Conservation (phyloP, 2,797 vertebrate species). For the Phylloscopus collybita region DNA sequence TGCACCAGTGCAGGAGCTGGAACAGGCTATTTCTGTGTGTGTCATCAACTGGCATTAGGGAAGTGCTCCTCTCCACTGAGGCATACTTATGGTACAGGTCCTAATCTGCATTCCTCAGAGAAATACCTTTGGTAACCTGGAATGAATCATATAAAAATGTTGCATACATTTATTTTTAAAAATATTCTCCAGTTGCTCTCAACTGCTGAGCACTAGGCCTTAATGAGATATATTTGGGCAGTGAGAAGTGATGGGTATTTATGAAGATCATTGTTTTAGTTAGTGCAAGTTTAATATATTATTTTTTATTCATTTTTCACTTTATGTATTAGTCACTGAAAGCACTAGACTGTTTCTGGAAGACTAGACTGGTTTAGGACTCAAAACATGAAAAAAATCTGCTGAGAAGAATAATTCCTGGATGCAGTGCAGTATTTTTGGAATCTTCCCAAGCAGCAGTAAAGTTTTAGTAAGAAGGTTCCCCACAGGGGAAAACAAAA, state of each 20-base stretch:
- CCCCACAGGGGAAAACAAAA: constrained; percentile 26
- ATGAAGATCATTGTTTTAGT: not conserved
- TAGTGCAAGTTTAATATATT: not conserved
- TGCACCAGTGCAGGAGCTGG: not conserved
- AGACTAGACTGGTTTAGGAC: not conserved
- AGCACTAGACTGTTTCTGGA: not conserved
- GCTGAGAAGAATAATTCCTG: constrained; percentile 48
- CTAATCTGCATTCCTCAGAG: not conserved
- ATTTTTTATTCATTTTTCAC: constrained; percentile 13
- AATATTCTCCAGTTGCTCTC: not conserved
- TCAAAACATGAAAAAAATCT: not conserved
- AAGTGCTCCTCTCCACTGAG: not conserved
- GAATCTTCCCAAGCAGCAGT: constrained; percentile 38
- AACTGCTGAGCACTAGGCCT: not conserved
- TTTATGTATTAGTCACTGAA: not conserved
- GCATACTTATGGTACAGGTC: not conserved
- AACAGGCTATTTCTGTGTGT: not conserved
- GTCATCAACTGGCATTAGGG: not conserved
- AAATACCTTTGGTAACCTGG: not conserved
- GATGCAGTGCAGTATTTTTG: constrained; percentile 40
- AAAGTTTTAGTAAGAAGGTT: not conserved
- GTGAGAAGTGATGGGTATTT: not conserved
- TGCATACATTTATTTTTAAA: not conserved
- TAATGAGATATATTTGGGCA: not conserved
- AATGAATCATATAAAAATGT: not conserved